Percentiles rank a stretch among this genome's conserved stretches.
Evolutionary conservation across 1,140 invertebrate species (phyloP).

Genomic region (Steinernema khuongi): DNA sequence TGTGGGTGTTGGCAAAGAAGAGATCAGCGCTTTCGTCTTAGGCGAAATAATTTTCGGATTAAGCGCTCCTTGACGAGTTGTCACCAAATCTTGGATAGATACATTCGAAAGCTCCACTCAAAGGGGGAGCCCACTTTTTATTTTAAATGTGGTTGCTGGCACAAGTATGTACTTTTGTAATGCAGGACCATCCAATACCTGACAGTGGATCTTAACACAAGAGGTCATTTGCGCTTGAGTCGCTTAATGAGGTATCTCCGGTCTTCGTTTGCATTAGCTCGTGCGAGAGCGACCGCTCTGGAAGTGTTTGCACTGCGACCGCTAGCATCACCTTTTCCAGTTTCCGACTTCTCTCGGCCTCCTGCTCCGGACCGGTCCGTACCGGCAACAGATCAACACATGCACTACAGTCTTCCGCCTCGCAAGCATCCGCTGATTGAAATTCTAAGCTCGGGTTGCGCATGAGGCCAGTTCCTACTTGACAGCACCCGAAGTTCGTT

Average conservation of each 20-base stretch:
- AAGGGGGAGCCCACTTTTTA: too few relatives aligned
- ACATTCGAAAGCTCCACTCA: background rate
- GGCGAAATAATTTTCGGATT: background rate
- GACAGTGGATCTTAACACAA: background rate
- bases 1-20: background rate
- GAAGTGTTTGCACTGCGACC: background rate
- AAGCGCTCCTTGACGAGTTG: background rate
- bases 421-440: background rate
- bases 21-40: background rate
- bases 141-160: too few relatives aligned
- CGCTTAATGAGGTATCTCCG: constrained; percentile 10
- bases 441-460: constrained; percentile 7
- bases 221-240: background rate
- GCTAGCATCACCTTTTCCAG: constrained; percentile 16
- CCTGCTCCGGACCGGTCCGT: background rate
- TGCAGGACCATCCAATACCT: background rate
- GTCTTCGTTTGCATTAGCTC: constrained; percentile 4
- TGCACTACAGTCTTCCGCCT: constrained; percentile 7
- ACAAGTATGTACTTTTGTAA: too few relatives aligned
- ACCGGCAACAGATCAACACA: background rate
- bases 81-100: background rate
- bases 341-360: background rate
- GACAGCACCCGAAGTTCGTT: background rate
- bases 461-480: too few relatives aligned
- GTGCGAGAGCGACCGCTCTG: background rate